phyloP scores from a whole-genome alignment of 2,888 invertebrate genomes.

The Hypercompe scribonia region DNA sequence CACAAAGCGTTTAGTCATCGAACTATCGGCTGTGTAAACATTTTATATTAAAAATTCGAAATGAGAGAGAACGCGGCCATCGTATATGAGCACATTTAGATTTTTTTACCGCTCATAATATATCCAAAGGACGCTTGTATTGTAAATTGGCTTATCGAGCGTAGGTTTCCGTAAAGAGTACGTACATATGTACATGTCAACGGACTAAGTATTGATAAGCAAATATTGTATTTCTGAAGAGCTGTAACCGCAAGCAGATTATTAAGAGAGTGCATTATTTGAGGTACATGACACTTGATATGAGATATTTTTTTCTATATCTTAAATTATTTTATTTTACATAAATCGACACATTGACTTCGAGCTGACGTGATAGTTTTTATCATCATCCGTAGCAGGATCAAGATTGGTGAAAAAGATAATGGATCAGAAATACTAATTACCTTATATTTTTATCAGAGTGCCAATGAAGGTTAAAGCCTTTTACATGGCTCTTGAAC shows the following conservation, averaged over 20 bases:
- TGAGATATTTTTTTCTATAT: not conserved
- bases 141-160: not conserved
- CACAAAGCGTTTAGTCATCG: constrained; percentile 76
- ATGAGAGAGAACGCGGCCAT: constrained; percentile 25
- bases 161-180: not conserved
- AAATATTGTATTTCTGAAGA: not conserved
- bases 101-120: not conserved
- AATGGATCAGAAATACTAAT: not conserved
- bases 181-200: not conserved
- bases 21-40: constrained; percentile 79
- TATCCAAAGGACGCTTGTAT: not conserved
- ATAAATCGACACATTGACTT: not conserved
- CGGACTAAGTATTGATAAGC: not conserved
- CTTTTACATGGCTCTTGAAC: not conserved
- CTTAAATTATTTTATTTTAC: too few relatives aligned
- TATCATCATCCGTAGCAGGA: too few relatives aligned
- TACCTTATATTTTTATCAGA: not conserved
- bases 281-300: not conserved
- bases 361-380: not conserved
- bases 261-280: not conserved
- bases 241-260: not conserved
- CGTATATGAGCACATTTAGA: not conserved
- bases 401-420: not conserved
- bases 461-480: not conserved
- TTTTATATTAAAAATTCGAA: constrained; percentile 56